Evolutionary conservation across 2,888 invertebrate genomes (phyloP), one percentile per base, ranked within the genome.

Genomic region (Lysandra bellargus): DNA sequence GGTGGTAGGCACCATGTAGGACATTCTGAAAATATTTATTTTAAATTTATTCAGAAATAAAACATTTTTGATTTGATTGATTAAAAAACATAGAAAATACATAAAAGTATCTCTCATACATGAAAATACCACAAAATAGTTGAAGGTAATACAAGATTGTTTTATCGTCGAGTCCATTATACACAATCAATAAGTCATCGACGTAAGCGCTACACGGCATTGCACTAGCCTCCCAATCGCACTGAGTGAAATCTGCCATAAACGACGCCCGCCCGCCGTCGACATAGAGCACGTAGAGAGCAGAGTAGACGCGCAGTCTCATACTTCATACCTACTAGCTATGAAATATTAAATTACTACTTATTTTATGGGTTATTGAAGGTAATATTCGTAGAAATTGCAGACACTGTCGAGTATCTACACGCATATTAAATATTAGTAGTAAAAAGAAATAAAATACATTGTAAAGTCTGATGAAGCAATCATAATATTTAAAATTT

Each of bases 171-270:
- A 17, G 69, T 33, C 14, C 69, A 69, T 69, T 78, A 79, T 79
- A 79, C 79, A 33, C 33, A 78, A 78, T 78, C 49, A 72, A 72
- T 78, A 72, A 73, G 80, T 81, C 79, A 81, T 83, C 81, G 81
- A 82, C 79, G 80, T 84, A 83, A 83, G 81, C 81, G 80, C 83
- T 81, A 90, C 91, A 90, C 89, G 89, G 89, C 89, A 91, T 87
- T 91, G 92, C 91, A 91, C 91, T 91, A 90, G 83, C 83, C 86
- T 88, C 88, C 91, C 92, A 93, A 93, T 94, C 92, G 90, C 83
- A 88, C 87, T 93, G 93, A 94, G 93, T 94, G 93, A 94, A 93
- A 92, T 91, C 90, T 91, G 92, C 92, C 92, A 93, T 93, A 92
- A 92, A 92, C 88, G 89, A 82, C 86, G 69, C 69, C 69, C 69